Evolutionary conservation across 2,797 vertebrate species (phyloP).

Genomic region (Danionella dracula): DNA sequence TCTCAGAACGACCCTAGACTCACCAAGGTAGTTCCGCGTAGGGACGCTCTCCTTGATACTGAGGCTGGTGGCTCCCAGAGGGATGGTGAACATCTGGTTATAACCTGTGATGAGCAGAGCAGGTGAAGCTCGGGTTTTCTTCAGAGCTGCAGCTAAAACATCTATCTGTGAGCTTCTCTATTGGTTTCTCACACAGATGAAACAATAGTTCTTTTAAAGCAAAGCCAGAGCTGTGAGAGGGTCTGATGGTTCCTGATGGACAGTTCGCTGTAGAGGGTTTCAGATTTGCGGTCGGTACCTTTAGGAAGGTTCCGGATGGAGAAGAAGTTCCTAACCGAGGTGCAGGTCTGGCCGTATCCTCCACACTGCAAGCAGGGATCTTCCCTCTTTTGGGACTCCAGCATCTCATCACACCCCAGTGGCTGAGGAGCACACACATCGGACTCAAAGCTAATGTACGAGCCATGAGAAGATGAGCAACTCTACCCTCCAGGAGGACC

Average conservation of each 20-base stretch:
- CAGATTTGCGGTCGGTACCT: slow-evolving; percentile 63
- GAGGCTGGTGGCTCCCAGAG: slow-evolving; percentile 86
- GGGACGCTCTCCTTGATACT: slow-evolving; percentile 79
- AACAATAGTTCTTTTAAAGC: too few relatives aligned
- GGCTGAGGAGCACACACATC: slow-evolving; percentile 57
- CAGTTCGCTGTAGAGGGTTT: background rate
- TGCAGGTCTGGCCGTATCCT: slow-evolving; percentile 82
- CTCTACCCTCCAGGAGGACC: too few relatives aligned
- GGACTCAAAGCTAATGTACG: too few relatives aligned
- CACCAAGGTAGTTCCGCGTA: slow-evolving; percentile 90
- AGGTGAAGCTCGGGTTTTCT: too few relatives aligned
- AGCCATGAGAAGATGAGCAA: too few relatives aligned
- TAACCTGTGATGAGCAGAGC: slow-evolving; percentile 75
- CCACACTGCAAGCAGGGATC: slow-evolving; percentile 92
- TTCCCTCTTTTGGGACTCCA: slow-evolving; percentile 84
- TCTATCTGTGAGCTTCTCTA: too few relatives aligned
- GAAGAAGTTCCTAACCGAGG: slow-evolving; percentile 76
- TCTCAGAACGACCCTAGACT: slow-evolving; percentile 42
- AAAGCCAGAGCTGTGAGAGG: too few relatives aligned
- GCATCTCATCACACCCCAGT: slow-evolving; percentile 86
- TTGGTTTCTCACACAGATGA: too few relatives aligned
- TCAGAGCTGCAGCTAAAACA: too few relatives aligned
- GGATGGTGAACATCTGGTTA: slow-evolving; percentile 91
- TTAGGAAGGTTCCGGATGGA: slow-evolving; percentile 68
- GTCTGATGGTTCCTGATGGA: too few relatives aligned